These are phyloP conservation scores for Nephrotoma guestfalica DNA, from an alignment of 2,888 invertebrate species.

Conservation along the genomic window DNA sequence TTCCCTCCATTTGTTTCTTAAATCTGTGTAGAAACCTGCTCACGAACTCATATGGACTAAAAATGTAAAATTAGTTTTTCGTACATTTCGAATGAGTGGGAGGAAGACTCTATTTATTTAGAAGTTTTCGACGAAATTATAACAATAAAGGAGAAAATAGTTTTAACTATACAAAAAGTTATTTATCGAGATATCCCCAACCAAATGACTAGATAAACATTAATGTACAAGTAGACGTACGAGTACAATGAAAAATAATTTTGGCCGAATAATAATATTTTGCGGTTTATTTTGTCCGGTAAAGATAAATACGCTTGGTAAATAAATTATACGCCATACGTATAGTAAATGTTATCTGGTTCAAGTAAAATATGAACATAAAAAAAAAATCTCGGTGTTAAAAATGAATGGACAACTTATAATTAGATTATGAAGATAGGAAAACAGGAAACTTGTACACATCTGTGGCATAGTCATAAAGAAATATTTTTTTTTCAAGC, in stretches of 20 bases:
- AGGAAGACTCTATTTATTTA: too few species aligned
- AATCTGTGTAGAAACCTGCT: too few species aligned
- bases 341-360: background rate
- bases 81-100: too few species aligned
- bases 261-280: background rate
- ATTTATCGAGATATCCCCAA: too few species aligned
- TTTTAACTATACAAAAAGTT: too few species aligned
- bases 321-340: background rate
- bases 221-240: too few species aligned
- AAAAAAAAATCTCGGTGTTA: background rate
- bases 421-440: constrained; percentile 2
- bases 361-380: background rate
- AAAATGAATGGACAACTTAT: constrained; percentile 4
- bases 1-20: too few species aligned
- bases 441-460: background rate
- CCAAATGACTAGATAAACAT: too few species aligned
- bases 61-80: too few species aligned
- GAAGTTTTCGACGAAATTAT: too few species aligned
- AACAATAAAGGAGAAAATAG: too few species aligned
- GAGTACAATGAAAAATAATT: background rate
- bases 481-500: background rate
- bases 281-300: background rate
- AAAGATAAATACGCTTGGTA: background rate
- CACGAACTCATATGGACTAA: too few species aligned
- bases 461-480: constrained; percentile 3